Conservation (phyloP, 2,888 invertebrate genomes). For the Cenopis cana region DNA sequence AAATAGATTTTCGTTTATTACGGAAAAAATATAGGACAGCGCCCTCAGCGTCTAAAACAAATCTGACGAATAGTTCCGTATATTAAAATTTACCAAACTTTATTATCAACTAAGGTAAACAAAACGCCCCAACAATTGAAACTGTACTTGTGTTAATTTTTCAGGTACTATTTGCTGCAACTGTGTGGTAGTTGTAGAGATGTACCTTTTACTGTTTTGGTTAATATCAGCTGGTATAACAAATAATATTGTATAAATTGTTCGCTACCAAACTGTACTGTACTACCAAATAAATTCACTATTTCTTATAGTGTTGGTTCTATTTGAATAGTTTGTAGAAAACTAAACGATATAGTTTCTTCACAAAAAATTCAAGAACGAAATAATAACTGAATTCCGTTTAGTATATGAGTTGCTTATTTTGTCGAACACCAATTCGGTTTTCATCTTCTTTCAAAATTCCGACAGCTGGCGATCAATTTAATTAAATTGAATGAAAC, state of each 20-base stretch:
- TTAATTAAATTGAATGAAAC: conserved; percentile 15
- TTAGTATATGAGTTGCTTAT: not conserved
- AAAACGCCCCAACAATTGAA: too few species aligned
- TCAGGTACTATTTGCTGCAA: too few species aligned
- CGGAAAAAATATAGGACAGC: not conserved
- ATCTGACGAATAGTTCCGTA: too few species aligned
- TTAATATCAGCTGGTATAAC: too few species aligned
- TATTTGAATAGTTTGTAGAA: not conserved
- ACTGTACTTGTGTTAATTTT: too few species aligned
- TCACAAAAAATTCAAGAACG: not conserved
- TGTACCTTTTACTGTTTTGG: too few species aligned
- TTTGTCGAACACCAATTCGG: not conserved
- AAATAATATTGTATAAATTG: too few species aligned
- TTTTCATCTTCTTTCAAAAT: conserved; percentile 5
- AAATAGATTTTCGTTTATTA: not conserved
- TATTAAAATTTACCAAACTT: too few species aligned
- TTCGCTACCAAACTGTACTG: too few species aligned
- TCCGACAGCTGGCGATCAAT: conserved; percentile 6
- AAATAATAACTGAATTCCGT: not conserved
- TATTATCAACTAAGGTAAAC: too few species aligned
- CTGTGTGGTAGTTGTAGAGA: too few species aligned
- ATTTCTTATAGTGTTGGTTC: not conserved
- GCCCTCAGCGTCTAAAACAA: too few species aligned
- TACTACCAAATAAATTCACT: not conserved
- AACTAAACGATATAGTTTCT: not conserved